Base-by-base conservation (phyloP, 2,113 vertebrate genomes). In the Chloropsis hardwickii region DNA sequence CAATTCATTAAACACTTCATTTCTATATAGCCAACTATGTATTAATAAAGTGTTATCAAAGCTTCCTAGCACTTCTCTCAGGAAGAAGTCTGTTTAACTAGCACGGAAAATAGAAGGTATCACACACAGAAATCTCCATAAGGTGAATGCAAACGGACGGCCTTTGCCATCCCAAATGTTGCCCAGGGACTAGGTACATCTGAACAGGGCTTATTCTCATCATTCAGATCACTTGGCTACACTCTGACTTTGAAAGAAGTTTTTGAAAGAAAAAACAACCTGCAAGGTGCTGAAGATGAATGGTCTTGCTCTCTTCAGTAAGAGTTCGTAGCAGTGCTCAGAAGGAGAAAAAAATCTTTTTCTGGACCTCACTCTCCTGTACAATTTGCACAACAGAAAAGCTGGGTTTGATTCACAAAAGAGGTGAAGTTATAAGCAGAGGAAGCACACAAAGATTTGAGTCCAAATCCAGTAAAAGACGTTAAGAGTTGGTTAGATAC, bases 181-280 rank as follows among this genome's bases (percentile, higher is more conserved):
- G 86, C 66, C 54, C 73, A 24, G 78, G 60, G 70, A 85, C 48
- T 47, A 25, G 48, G 84, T 71, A 84, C n/a, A 35, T 61, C 57
- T 58, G 73, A 56, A 24, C 1, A 0, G 15, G 50, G 25, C 66
- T 79, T 44, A 57, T 50, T 73, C 62, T 77, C 78, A 42, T 82
- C 45, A 66, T 69, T 82, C 70, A 65, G 57, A 82, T 77, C 89
- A 80, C 66, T 90, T 16, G 3, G 50, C 66, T 72, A 81, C 3
- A 2, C 53, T 82, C n/a, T 0, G 4, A 48, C 69, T 92, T 71
- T 50, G 62, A 91, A 92, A 82, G 28, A 81, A 57, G 25, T 76
- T 92, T 96, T 72, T 91, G 81, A 90, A 96, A 95, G 73, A 53
- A 91, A 84, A 94, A 90, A 76, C 78, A 87, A 45, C 25, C 47